Base-by-base conservation (phyloP, 2,113 vertebrate species). In the Cacatua alba region DNA sequence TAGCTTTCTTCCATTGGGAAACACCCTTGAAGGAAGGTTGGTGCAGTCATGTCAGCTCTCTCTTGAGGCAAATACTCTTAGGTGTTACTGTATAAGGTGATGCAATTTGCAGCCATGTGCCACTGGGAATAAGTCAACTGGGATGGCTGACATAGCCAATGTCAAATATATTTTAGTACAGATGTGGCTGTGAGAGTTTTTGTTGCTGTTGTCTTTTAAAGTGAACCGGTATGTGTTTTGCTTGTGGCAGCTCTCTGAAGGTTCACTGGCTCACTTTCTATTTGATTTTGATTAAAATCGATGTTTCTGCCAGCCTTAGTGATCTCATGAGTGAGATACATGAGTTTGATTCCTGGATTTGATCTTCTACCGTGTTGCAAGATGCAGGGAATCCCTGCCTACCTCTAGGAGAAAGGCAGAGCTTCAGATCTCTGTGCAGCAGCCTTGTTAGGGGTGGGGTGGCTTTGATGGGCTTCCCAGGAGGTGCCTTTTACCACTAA, bases 221-320 rank as follows among this genome's bases (percentile, higher is more conserved):
- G 88, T 65, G 70, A 86, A 94, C 70, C 67, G 77, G 69, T 86
- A 82, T 11, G 19, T 92, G 52, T 70, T 86, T 97, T 86, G 84
- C 92, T 92, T 35, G 41, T 88, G 91, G 90, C 86, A 89, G 71
- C 75, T 81, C 90, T 89, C 84, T 91, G 94, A 94, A 86, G 89
- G 83, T 89, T 95, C 63, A 23, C 65, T 55, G 82, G 43, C 74
- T 96, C 53, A 33, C 29, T 93, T 92, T 93, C 90, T 94, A 90
- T 94, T 92, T 95, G 91, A 68, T 90, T 96, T 97, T 94, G 79
- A 95, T 96, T 88, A 96, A 97, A 96, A 97, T 96, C 6, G 63
- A 94, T 11, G 17, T 94, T 95, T 95, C 88, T 95, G 93, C 75
- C 92, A 95, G 74, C 60, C 37, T 48, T 71, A 85, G 86, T 21